Evolutionary conservation across 2,113 vertebrate genomes (phyloP).

Genomic region (Gnathonemus echidnorhynchus): DNA sequence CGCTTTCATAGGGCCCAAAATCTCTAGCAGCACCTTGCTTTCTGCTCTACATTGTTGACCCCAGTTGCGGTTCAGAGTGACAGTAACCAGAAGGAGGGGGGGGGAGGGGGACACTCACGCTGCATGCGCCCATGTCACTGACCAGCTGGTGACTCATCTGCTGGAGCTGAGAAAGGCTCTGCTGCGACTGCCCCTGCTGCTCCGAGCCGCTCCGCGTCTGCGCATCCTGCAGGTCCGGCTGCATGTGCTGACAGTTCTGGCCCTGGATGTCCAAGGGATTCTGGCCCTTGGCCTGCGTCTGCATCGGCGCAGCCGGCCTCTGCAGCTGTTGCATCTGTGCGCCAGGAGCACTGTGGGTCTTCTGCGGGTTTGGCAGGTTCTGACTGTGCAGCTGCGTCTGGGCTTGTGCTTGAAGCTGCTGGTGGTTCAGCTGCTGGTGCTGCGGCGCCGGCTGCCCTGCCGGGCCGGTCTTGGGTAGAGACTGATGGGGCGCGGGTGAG

Average conservation of each 20-base stretch:
- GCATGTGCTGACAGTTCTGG: constrained; percentile 32
- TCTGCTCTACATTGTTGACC: background rate
- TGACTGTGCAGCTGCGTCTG: constrained; percentile 43
- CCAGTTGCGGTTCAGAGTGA: background rate
- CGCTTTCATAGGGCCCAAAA: background rate
- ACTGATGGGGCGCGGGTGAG: constrained; percentile 30
- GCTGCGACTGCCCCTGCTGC: constrained; percentile 32
- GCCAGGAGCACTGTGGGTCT: constrained; percentile 41
- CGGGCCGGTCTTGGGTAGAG: constrained; percentile 39
- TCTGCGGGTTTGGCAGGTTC: constrained; percentile 52
- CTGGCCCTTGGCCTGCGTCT: constrained; percentile 27
- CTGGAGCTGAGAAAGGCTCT: constrained; percentile 42
- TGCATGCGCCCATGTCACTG: constrained; percentile 54
- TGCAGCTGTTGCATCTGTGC: constrained; percentile 20
- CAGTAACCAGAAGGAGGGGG: background rate
- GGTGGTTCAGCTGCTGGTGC: constrained; percentile 32
- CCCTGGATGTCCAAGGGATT: constrained; percentile 8
- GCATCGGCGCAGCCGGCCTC: constrained; percentile 31
- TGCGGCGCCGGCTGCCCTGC: constrained; percentile 38
- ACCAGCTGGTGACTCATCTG: constrained; percentile 52
- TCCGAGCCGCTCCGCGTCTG: constrained; percentile 23
- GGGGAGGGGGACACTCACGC: constrained; percentile 37
- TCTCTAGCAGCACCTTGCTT: background rate
- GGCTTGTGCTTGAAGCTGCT: constrained; percentile 31
- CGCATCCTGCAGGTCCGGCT: constrained; percentile 27